Evolutionary conservation across 2,888 invertebrate genomes (phyloP).

Genomic region (Anoplius nigerrimus): DNA sequence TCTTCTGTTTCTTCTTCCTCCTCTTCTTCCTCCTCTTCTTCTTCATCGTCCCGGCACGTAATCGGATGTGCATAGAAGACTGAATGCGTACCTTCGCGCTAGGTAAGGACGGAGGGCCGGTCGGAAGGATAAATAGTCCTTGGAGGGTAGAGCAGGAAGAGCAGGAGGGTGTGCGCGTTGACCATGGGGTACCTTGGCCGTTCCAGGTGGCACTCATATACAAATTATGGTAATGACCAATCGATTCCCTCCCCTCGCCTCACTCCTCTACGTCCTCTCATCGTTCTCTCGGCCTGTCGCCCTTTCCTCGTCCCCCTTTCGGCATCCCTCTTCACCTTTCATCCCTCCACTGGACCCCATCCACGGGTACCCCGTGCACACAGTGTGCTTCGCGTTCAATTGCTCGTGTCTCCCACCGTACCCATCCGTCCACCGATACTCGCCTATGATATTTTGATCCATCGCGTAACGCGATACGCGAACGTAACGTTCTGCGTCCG

Average conservation of each 20-base stretch:
- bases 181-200: conserved; percentile 57
- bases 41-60: neutral
- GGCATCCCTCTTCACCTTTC: neutral
- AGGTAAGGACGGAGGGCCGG: conserved; percentile 37
- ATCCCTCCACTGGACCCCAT: conserved; percentile 2
- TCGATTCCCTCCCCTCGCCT: conserved; percentile 51
- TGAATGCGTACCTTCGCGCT: conserved; percentile 27
- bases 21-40: conserved; percentile 12
- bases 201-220: conserved; percentile 69
- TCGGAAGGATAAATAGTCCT: conserved; percentile 23
- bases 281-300: neutral
- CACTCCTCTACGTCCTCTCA: conserved; percentile 18
- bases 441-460: conserved; percentile 62
- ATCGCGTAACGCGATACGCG: conserved; percentile 50
- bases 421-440: conserved; percentile 5
- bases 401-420: conserved; percentile 33
- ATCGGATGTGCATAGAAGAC: conserved; percentile 14
- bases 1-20: conserved; percentile 6
- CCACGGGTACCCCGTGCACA: conserved; percentile 27
- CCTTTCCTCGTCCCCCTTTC: conserved; percentile 14
- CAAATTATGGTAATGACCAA: conserved; percentile 71
- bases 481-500: conserved; percentile 14
- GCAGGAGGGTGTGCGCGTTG: conserved; percentile 38
- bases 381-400: too few species aligned
- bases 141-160: conserved; percentile 19